Percentiles rank a stretch among this genome's conserved stretches.
Evolutionary conservation across 2,888 invertebrate species (phyloP).

Genomic region (Drosophila neonasuta): DNA sequence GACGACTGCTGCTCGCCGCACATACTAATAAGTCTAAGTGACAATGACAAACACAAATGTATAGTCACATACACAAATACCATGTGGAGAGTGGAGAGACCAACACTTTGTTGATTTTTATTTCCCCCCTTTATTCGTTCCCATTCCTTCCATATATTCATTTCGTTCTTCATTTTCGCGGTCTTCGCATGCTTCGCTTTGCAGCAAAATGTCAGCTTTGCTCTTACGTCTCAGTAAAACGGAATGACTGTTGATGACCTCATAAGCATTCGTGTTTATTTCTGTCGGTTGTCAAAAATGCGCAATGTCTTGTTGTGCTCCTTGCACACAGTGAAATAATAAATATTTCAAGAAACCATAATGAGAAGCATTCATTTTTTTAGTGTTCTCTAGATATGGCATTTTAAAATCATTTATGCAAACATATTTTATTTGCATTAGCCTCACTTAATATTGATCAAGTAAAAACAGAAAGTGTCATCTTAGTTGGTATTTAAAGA

Average conservation of each 20-base stretch:
- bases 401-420: background rate
- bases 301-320: background rate
- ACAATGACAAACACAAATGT: conserved; percentile 66
- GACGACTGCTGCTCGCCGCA: conserved; percentile 62
- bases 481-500: conserved; percentile 48
- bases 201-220: conserved; percentile 52
- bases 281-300: conserved; percentile 10
- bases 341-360: too few species aligned
- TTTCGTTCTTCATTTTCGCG: conserved; percentile 19
- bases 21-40: conserved; percentile 78
- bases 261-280: conserved; percentile 74
- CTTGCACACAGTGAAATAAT: too few species aligned
- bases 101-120: conserved; percentile 17
- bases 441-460: background rate
- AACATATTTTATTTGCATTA: too few species aligned
- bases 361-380: too few species aligned
- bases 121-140: background rate
- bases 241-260: conserved; percentile 70
- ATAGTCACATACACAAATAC: conserved; percentile 13
- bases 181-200: conserved; percentile 31
- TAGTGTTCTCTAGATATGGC: too few species aligned
- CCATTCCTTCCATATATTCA: too few species aligned
- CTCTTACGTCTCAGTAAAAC: conserved; percentile 32
- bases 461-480: conserved; percentile 32
- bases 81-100: conserved; percentile 1